phyloP scores from a whole-genome alignment of 2,797 vertebrate species.

The Brachyrhaphis roseni region DNA sequence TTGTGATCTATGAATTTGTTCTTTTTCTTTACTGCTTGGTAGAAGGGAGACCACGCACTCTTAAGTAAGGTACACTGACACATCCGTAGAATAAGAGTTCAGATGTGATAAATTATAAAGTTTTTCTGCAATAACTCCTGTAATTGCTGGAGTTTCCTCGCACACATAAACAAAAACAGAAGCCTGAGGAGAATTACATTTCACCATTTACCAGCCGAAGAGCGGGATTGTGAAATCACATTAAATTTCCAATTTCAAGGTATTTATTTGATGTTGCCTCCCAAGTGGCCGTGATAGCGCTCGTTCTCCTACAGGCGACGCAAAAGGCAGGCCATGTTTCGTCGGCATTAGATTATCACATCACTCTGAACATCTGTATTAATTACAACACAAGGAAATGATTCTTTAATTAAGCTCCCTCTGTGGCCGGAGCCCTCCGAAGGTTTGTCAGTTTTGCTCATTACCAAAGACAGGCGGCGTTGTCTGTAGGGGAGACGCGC shows the following conservation, averaged over 20 bases:
- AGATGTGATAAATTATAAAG: constrained; percentile 14
- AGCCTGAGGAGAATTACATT: constrained; percentile 8
- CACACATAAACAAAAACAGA: not conserved
- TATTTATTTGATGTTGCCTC: constrained; percentile 45
- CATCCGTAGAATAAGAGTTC: constrained; percentile 17
- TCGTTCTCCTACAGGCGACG: not conserved
- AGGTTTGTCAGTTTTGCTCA: constrained; percentile 53
- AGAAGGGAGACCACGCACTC: constrained; percentile 33
- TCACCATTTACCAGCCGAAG: constrained; percentile 17
- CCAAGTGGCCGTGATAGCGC: not conserved
- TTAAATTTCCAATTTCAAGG: constrained; percentile 70
- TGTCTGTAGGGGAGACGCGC: constrained; percentile 20
- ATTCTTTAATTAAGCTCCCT: constrained; percentile 63
- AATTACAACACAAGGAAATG: constrained; percentile 62
- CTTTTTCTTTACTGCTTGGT: not conserved
- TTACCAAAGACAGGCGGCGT: constrained; percentile 52
- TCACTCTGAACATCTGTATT: constrained; percentile 55
- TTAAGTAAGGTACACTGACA: constrained; percentile 4
- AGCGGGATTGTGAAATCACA: constrained; percentile 55
- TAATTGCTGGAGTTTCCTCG: constrained; percentile 14
- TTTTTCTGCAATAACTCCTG: constrained; percentile 4
- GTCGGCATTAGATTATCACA: constrained; percentile 22
- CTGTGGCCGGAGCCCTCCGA: constrained; percentile 41
- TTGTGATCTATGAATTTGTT: constrained; percentile 32
- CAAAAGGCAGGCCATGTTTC: constrained; percentile 11